Conservation (phyloP, 2,888 invertebrate genomes). For the Tetranychus piercei region DNA sequence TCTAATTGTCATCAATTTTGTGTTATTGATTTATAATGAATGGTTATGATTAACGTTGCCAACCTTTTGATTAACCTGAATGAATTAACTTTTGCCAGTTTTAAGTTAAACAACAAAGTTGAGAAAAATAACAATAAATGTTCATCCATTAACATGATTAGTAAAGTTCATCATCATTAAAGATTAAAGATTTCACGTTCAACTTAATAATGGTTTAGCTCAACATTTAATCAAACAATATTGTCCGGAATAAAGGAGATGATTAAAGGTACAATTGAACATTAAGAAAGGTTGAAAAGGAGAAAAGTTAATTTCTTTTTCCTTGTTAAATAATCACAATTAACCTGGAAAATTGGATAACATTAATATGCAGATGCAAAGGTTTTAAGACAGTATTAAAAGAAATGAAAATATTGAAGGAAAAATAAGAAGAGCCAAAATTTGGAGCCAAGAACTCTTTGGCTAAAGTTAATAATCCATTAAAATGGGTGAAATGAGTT, state of each 20-base stretch:
- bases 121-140: no score
- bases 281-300: not conserved
- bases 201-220: not conserved
- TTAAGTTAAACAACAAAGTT: no score
- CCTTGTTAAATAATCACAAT: not conserved
- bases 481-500: not conserved
- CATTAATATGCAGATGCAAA: not conserved
- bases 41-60: no score
- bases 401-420: not conserved
- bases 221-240: not conserved
- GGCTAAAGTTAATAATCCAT: not conserved
- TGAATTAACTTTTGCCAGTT: no score
- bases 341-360: not conserved
- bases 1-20: not conserved
- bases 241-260: not conserved
- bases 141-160: not conserved
- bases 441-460: no score
- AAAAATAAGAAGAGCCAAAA: no score
- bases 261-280: not conserved
- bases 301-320: not conserved
- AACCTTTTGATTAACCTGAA: no score
- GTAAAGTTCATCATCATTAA: not conserved
- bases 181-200: not conserved
- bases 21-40: no score
- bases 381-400: no score